phyloP scores from a whole-genome alignment of 2,797 vertebrate genomes.

The Chlorospingus flavigularis region DNA sequence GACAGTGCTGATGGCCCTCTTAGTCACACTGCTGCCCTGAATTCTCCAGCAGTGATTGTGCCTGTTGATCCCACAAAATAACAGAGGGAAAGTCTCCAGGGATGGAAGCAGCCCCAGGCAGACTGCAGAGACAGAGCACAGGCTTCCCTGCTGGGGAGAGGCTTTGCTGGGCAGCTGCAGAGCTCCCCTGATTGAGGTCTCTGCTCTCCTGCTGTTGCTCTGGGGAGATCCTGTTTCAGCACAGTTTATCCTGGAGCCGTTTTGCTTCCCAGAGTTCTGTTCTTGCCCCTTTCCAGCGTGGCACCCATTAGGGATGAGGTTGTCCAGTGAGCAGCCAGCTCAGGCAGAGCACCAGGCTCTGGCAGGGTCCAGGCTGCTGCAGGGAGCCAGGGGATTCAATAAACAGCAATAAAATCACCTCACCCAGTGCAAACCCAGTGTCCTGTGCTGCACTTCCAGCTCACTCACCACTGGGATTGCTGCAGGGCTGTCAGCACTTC shows the following conservation, averaged over 20 bases:
- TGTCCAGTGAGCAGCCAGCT: background rate
- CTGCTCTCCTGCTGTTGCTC: background rate
- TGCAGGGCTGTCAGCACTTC: background rate
- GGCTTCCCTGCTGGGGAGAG: background rate
- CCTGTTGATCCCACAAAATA: background rate
- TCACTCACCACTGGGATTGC: background rate
- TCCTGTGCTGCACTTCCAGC: background rate
- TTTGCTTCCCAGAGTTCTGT: background rate
- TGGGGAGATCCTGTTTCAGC: background rate
- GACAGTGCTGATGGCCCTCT: background rate
- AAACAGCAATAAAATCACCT: background rate
- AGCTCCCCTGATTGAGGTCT: background rate
- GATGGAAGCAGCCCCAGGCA: background rate
- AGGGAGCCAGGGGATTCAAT: background rate
- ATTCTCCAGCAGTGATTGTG: background rate
- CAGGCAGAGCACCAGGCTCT: background rate
- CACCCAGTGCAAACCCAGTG: background rate
- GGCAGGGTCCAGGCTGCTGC: background rate
- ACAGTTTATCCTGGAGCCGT: background rate
- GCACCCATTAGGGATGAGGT: background rate
- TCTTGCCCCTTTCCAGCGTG: background rate
- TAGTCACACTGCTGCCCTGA: background rate
- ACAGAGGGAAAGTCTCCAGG: background rate
- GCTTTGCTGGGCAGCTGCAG: background rate
- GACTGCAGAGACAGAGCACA: background rate